phyloP scores from a whole-genome alignment of 2,113 vertebrate species.

The Scolopax mira region DNA sequence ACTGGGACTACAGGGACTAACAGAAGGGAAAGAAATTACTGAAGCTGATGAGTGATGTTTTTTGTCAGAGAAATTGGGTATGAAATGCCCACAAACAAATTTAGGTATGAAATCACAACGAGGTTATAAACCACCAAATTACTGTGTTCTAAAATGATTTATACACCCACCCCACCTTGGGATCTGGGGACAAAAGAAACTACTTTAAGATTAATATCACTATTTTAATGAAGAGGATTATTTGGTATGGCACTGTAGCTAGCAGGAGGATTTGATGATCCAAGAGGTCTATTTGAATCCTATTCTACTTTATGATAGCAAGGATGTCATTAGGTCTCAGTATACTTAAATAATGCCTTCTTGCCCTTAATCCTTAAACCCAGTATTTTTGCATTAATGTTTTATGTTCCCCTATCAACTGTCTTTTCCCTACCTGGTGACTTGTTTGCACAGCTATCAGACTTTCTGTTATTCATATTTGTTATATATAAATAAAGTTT shows the following conservation, averaged over 20 bases:
- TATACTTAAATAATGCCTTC: conserved; percentile 16
- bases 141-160: neutral
- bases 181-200: neutral
- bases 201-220: neutral
- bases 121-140: neutral
- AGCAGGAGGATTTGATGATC: neutral
- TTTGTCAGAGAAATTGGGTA: neutral
- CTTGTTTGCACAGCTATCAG: neutral
- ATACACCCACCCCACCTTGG: neutral
- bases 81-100: neutral
- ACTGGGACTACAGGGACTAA: neutral
- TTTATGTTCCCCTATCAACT: conserved; percentile 25
- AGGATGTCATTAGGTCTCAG: neutral
- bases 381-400: conserved; percentile 1
- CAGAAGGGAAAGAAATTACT: neutral
- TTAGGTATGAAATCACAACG: neutral
- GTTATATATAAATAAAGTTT: neutral
- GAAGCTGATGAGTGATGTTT: neutral
- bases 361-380: conserved; percentile 45
- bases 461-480: neutral
- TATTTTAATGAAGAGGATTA: neutral
- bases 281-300: neutral
- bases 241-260: neutral
- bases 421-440: neutral
- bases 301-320: neutral